These are phyloP conservation scores for Rousettus madagascariensis DNA, from an alignment of 2,797 vertebrate genomes.

Conservation along the genomic window DNA sequence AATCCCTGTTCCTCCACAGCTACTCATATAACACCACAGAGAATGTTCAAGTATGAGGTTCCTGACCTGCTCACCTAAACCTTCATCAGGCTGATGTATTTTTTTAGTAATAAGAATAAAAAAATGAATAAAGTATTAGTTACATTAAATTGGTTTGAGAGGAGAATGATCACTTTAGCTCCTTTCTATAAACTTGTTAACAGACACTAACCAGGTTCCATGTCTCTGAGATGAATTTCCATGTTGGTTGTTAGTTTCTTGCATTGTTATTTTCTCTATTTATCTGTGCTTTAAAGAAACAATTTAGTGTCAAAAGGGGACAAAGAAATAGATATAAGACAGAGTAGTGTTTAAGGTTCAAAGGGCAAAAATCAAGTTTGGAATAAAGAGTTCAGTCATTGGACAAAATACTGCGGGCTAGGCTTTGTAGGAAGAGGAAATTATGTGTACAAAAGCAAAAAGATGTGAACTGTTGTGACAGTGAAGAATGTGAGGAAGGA, in stretches of 20 bases:
- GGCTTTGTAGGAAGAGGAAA: not conserved
- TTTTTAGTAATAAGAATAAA: not conserved
- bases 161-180: not conserved
- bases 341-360: not conserved
- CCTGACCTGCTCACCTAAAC: not conserved
- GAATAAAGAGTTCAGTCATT: not conserved
- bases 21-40: not conserved
- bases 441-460: not conserved
- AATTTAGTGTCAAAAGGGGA: not conserved
- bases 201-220: not conserved
- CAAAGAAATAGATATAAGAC: not conserved
- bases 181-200: constrained; percentile 8
- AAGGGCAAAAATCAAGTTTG: not conserved
- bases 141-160: not conserved
- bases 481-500: not conserved
- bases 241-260: not conserved
- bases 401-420: not conserved
- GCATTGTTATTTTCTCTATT: not conserved
- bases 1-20: not conserved
- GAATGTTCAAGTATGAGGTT: not conserved
- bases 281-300: not conserved
- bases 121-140: not conserved
- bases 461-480: not conserved
- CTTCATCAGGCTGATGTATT: not conserved
- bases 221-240: constrained; percentile 10